phyloP scores from a whole-genome alignment of 2,797 vertebrate genomes.

The Rhynchotus rufescens region DNA sequence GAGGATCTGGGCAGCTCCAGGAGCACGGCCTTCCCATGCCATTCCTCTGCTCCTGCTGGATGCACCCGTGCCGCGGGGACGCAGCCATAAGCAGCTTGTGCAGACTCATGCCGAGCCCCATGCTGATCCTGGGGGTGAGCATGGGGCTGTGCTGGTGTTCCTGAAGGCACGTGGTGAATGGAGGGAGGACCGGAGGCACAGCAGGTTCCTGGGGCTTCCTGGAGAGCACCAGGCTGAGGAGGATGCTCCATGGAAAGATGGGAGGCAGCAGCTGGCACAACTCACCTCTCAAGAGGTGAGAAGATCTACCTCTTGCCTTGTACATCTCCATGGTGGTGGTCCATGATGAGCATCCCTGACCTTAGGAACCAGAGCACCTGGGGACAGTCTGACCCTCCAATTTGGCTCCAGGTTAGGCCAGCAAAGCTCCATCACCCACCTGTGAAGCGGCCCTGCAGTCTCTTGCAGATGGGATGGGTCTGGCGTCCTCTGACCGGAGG shows the following conservation, averaged over 20 bases:
- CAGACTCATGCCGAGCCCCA: background rate
- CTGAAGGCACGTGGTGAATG: background rate
- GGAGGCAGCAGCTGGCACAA: background rate
- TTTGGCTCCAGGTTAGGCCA: background rate
- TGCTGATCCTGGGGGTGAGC: background rate
- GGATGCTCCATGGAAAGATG: background rate
- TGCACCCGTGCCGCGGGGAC: fast-evolving
- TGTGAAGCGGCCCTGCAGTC: fast-evolving
- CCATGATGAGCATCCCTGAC: background rate
- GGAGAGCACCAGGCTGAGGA: background rate
- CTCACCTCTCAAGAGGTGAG: background rate
- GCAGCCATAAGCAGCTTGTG: background rate
- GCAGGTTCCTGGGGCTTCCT: background rate
- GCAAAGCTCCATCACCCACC: background rate
- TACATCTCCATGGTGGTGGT: background rate
- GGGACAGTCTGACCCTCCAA: background rate
- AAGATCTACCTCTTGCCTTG: background rate
- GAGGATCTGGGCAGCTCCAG: background rate
- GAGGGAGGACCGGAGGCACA: background rate
- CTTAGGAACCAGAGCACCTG: background rate
- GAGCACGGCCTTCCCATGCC: fast-evolving
- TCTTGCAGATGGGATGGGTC: background rate
- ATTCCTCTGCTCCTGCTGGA: background rate
- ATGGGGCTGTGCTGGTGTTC: background rate
- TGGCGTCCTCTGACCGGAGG: background rate